Percentiles rank a stretch among this genome's conserved stretches.
Conservation (phyloP, 2,113 vertebrate genomes). For the Baryphthengus martii region DNA sequence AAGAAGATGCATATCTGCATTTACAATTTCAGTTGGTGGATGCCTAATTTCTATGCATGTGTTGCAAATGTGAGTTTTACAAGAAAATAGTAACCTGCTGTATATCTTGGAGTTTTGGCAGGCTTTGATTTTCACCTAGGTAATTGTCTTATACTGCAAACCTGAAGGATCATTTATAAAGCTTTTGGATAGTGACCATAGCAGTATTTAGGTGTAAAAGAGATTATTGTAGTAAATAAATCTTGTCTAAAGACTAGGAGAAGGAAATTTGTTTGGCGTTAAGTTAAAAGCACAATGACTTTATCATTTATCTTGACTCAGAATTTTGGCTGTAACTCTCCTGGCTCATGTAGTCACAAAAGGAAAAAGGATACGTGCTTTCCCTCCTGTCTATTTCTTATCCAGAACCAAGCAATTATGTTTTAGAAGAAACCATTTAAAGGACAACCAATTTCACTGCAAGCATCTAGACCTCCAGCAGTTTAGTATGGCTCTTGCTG, state of each 20-base stretch:
- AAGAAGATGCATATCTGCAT: not conserved
- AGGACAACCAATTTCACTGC: slow-evolving; percentile 64
- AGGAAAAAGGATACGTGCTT: not conserved
- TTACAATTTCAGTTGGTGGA: not conserved
- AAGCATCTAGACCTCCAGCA: slow-evolving; percentile 57
- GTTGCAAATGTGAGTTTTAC: not conserved
- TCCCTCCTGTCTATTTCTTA: slow-evolving; percentile 43
- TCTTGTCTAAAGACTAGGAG: slow-evolving; percentile 56
- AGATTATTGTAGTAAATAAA: slow-evolving; percentile 62
- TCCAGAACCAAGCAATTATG: slow-evolving; percentile 65
- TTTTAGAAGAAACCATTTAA: slow-evolving; percentile 69
- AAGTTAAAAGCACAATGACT: slow-evolving; percentile 51
- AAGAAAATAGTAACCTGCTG: not conserved
- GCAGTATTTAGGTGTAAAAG: slow-evolving; percentile 28
- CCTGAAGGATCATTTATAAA: slow-evolving; percentile 44
- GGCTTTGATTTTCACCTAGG: not conserved
- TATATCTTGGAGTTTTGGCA: not conserved
- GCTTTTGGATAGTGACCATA: slow-evolving; percentile 48
- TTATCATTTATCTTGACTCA: slow-evolving; percentile 33
- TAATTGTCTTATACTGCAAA: slow-evolving; percentile 13
- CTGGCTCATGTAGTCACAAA: not conserved
- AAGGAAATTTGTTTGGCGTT: slow-evolving; percentile 31
- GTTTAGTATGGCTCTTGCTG: slow-evolving; percentile 48
- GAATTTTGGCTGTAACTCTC: slow-evolving; percentile 4
- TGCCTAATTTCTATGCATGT: not conserved